Base-by-base conservation (phyloP, 2,113 vertebrate species). In the Hystrix cristata region DNA sequence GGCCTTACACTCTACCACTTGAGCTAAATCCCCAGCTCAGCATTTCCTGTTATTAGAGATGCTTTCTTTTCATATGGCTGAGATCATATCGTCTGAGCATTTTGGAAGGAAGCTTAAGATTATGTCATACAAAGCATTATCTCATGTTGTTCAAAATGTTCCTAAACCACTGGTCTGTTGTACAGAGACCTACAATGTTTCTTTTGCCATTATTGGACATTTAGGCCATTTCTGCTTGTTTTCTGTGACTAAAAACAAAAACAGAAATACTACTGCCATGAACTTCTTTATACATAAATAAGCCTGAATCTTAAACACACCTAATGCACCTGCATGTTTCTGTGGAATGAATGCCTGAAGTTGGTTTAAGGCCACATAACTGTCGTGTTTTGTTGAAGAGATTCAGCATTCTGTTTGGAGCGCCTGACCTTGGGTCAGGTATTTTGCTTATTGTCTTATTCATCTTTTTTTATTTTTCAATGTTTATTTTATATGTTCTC, bases 111-210 rank as follows among this genome's bases (percentile, higher is more conserved):
- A 29, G 43, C 14, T 51, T 67, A 69, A 67, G 31, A 29, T 64
- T 12, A 31, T 59, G 27, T 55, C 71, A 43, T 48, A 72, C 9
- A 62, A 38, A 90, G 46, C 60, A 55, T 65, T 87, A 29, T 79
- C 62, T 87, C 48, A 1, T 67, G 29, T 55, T 59, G 25, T 92
- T 90, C 31, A 94, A 83, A 87, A 60, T 74, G 23, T 87, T 59
- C 31, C 31, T 57, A 62, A 27, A 86, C 65, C 60, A 62, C 87
- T 46, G 34, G 21, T 91, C 10, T 72, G 34, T 55, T 69, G 23
- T 31, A 13, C 59, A 3, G 31, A 72, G 48, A 85, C 21, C 34
- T 15, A 69, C 4, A 67, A 7, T 34, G 2, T 76, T 88, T 65
- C 59, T 82, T 81, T 89, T 48, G 53, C 38, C 25, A 1, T 85